Evolutionary conservation across 2,113 vertebrate species (phyloP), one percentile per base, ranked within the genome.

Genomic region (Vombatus ursinus): DNA sequence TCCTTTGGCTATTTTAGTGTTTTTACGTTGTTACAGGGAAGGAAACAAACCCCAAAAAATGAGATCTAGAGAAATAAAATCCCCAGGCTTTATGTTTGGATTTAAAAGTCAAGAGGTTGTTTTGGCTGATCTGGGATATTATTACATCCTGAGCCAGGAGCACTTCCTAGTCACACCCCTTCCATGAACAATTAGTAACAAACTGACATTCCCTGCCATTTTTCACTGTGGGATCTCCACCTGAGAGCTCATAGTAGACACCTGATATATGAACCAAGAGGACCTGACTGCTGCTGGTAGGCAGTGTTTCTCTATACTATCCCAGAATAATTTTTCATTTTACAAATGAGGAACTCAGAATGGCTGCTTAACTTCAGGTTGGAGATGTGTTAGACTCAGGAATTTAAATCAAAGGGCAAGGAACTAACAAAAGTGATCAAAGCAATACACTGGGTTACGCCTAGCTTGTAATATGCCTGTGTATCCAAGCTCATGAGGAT

Each of bases 11-110:
- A 44, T 92, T 90, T 47, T 52, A 77, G 26, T 52, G 89, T 92
- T 93, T 93, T 90, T 28, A 37, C n/a, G 54, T 48, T 90, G 68
- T 96, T 96, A 77, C 95, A 95, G 92, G 94, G 84, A 96, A 50
- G 92, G 57, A 90, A 77, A 77, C 31, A 77, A 19, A 37, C 3
- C 14, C 61, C 61, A 14, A 1, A 77, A 77, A n/a, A 77, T 37
- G 44, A 84, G 50, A 77, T 92, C 94, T 51, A 37, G 31, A 61
- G 9, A 92, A 95, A 94, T 37, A 68, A 68, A 91, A 89, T 50
- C 50, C 28, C n/a, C 25, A 47, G n/a, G 51, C 47, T n/a, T 93
- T 89, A 52, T 90, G 22, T 0, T 28, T 26, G 52, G 24, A 91
- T 0, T 52, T 6, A 25, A 89, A 92, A 92, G 90, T 90, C 53